Base-by-base conservation (phyloP, 64 coral and sea anemone species). In the Porites lutea region DNA sequence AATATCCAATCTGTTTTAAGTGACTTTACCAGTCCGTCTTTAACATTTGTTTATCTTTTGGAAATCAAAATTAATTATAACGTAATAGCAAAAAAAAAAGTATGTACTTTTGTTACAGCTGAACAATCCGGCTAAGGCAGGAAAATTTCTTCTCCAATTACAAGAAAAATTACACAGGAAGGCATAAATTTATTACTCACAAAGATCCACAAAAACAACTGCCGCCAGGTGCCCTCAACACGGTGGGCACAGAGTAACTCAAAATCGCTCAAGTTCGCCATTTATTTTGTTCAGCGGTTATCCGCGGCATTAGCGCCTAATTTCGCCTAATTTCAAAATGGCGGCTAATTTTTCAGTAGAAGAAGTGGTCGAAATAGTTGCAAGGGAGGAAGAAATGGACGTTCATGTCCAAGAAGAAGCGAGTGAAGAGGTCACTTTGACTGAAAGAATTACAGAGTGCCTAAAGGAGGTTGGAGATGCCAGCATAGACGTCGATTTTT, bases 211-310 rank as follows among this genome's bases (percentile, higher is more conserved):
- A n/a, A n/a, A n/a, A n/a, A n/a, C n/a, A n/a, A n/a, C n/a, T n/a
- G n/a, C n/a, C n/a, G n/a, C n/a, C n/a, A n/a, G n/a, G n/a, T n/a
- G n/a, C n/a, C n/a, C n/a, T 62, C 21, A 81, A 4, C 82, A 86
- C 82, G 45, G 62, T 86, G 61, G 82, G 13, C 82, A 76, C 72
- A 88, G 74, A 76, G 3, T 54, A 3, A 77, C 86, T 37, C 71
- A 48, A 72, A 87, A 87, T 87, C 83, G 83, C 67, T 53, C 67
- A 72, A 52, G 66, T 72, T 87, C 72, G 84, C 66, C 70, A 73
- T 87, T 87, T 21, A 21, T 87, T 87, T n/a, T 74, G 85, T 87
- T 58, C 85, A 75, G 86, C 71, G 71, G 86, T 77, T 74, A 59
- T 37, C 7, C 52, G 54, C 72, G 16, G 22, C 18, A 88, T 75